Conservation (phyloP, 2,797 vertebrate species). For the Lutjanus campechanus region DNA sequence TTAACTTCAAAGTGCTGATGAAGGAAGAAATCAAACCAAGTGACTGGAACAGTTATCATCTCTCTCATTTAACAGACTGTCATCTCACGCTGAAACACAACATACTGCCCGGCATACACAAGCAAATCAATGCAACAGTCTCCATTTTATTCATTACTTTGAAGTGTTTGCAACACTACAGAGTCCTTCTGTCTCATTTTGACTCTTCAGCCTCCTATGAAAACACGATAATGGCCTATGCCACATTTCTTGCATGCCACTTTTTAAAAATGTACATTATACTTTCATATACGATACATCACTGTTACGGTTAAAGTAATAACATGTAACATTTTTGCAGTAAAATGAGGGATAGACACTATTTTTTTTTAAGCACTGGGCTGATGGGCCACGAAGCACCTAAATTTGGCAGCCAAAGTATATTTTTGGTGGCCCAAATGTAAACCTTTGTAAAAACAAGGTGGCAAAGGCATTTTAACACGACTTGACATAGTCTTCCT, state of each 20-base stretch:
- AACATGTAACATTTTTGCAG: too few species aligned
- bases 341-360: too few species aligned
- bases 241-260: not conserved
- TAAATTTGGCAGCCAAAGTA: too few species aligned
- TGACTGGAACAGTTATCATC: slow-evolving; percentile 43
- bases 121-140: slow-evolving; percentile 33
- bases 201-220: slow-evolving; percentile 3
- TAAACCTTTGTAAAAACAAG: too few species aligned
- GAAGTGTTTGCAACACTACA: slow-evolving; percentile 1
- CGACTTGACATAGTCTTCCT: too few species aligned
- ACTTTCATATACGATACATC: not conserved
- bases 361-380: too few species aligned
- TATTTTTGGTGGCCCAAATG: too few species aligned
- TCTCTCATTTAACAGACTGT: slow-evolving; percentile 49
- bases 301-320: not conserved
- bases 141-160: slow-evolving; percentile 13
- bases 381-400: too few species aligned
- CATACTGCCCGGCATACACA: slow-evolving; percentile 18
- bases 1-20: slow-evolving; percentile 54
- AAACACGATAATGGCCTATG: not conserved
- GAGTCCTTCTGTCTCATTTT: slow-evolving; percentile 7
- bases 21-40: slow-evolving; percentile 55
- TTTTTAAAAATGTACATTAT: not conserved
- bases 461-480: too few species aligned
- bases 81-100: slow-evolving; percentile 45